Percentiles rank a stretch among this genome's conserved stretches.
Conservation (phyloP, 30 jellyfish, hydroid and myxozoan genomes). For the Rhopilema esculentum region DNA sequence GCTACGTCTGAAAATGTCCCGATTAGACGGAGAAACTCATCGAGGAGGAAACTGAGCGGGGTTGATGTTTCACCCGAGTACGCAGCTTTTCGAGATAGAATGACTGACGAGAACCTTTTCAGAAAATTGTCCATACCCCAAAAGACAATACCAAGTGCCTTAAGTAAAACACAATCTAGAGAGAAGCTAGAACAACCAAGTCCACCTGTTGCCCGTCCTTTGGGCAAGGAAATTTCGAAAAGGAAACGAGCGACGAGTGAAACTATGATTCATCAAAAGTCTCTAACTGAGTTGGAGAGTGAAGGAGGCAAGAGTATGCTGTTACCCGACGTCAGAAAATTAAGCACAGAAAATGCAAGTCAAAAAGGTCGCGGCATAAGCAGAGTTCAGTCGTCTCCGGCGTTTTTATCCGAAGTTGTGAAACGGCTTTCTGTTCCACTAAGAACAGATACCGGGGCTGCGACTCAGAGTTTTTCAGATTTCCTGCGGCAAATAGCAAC, state of each 20-base stretch:
- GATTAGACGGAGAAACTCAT: constrained; percentile 27
- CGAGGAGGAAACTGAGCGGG: constrained; percentile 37
- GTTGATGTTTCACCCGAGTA: constrained; percentile 58
- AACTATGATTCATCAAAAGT: background rate
- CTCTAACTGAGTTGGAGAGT: background rate
- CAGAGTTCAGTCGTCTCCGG: constrained; percentile 89
- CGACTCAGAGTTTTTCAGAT: constrained; percentile 59
- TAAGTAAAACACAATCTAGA: background rate
- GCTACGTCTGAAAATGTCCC: constrained; percentile 18
- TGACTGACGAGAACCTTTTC: constrained; percentile 21
- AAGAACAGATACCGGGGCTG: constrained; percentile 39
- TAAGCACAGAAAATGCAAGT: background rate
- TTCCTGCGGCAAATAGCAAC: constrained; percentile 75
- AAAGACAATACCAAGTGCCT: background rate
- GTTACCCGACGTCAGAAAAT: background rate
- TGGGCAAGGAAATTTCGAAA: background rate
- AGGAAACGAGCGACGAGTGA: constrained; percentile 21
- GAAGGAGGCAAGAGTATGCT: background rate
- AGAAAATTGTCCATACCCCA: constrained; percentile 22
- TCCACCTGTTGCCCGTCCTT: background rate
- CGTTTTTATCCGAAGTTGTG: constrained; percentile 83
- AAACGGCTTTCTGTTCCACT: constrained; percentile 71
- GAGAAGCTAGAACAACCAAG: background rate
- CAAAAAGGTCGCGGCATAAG: constrained; percentile 3
- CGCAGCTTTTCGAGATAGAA: constrained; percentile 32